Percentiles rank a stretch among this genome's conserved stretches.
Evolutionary conservation across 2,113 vertebrate species (phyloP).

Genomic region (Cyrtonyx montezumae): DNA sequence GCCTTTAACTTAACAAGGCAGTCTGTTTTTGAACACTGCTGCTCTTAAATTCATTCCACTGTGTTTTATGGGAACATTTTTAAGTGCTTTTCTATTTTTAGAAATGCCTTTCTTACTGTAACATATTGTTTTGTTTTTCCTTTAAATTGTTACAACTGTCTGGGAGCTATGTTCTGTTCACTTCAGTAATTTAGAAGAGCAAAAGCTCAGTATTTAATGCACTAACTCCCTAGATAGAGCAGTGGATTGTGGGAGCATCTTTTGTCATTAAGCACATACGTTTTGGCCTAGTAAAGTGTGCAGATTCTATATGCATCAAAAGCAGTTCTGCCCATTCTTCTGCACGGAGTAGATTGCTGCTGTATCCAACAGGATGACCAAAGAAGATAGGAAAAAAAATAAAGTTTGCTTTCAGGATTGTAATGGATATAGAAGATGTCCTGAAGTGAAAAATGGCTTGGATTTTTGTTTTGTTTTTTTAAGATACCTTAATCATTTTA

Average conservation of each 20-base stretch:
- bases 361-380: background rate
- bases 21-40: background rate
- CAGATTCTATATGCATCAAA: background rate
- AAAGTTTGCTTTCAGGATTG: background rate
- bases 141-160: slow-evolving; percentile 33
- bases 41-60: background rate
- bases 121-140: background rate
- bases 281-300: background rate
- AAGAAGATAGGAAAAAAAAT: slow-evolving; percentile 6
- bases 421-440: background rate
- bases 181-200: background rate
- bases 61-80: slow-evolving; percentile 29
- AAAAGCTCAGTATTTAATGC: background rate
- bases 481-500: slow-evolving; percentile 48
- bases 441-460: background rate
- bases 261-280: background rate
- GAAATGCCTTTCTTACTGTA: slow-evolving; percentile 6
- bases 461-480: slow-evolving; percentile 26
- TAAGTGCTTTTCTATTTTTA: background rate
- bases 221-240: background rate
- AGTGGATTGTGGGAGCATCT: background rate
- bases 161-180: background rate
- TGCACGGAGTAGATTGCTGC: background rate
- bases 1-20: slow-evolving; percentile 4
- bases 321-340: background rate